Evolutionary conservation across 2,113 vertebrate species (phyloP), one percentile per base, ranked within the genome.

Genomic region (Pedetes capensis): DNA sequence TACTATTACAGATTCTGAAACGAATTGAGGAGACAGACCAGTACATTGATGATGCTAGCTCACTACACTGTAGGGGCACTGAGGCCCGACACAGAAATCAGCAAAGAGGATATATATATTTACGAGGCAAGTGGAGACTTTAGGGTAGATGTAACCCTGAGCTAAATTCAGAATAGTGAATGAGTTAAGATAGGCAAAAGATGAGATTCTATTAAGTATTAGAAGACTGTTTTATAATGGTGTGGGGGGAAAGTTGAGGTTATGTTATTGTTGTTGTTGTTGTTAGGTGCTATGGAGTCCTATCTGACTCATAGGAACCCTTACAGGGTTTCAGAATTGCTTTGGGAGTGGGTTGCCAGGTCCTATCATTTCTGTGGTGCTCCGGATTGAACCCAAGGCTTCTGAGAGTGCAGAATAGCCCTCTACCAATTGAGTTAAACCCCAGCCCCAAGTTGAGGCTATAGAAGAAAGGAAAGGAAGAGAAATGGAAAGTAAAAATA

Each of bases 41-140:
- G 1, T n/a, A 6, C 14, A 6, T 8, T 29, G 3, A 7, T 18
- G 34, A 53, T 27, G 3, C 34, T 68, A 32, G 11, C 18, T 66
- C 23, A 27, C 2, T 27, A 2, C 9, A 17, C 14, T 4, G 4
- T 34, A 8, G 17, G 47, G 9, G 8, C 0, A n/a, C 3, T 3
- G 13, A 11, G 14, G 39, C 59, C 27, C 22, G 16, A 17, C 76
- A 49, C 6, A 6, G 3, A 44, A 11, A 9, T 55, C 0, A 23
- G n/a, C 37, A 23, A 32, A 27, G 17, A 53, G 0, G 59, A 76
- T 8, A 25, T 5, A 6, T 3, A 13, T 7, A 14, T n/a, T n/a
- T 17, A 75, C 22, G 3, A 55, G 23, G 20, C 10, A 39, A 71
- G 8, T 29, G 34, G 17, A n/a, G 17, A 18, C 20, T 12, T 61